phyloP scores from a whole-genome alignment of 2,113 vertebrate genomes.

The Barnardius zonarius region DNA sequence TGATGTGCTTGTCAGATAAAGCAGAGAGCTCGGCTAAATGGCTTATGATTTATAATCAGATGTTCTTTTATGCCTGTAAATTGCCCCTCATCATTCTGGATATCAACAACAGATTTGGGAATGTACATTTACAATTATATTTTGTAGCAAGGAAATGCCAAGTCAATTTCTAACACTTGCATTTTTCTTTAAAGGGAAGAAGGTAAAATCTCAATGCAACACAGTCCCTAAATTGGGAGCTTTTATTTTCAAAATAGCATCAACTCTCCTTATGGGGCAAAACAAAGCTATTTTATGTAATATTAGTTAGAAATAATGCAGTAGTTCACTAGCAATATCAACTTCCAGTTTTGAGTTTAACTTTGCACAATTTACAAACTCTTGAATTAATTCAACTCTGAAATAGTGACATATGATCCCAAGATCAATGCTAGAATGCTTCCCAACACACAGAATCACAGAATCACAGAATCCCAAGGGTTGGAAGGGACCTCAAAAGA shows the following conservation, averaged over 20 bases:
- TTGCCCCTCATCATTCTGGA: neutral
- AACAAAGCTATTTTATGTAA: neutral
- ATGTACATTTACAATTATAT: neutral
- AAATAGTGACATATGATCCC: neutral
- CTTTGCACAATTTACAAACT: neutral
- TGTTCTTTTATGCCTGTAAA: neutral
- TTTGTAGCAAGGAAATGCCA: neutral
- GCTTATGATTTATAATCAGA: conserved; percentile 12
- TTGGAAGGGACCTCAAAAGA: too few species aligned
- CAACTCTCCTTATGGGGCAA: neutral
- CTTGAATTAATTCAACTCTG: neutral
- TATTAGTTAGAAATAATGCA: neutral
- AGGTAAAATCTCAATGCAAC: neutral
- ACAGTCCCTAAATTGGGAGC: neutral
- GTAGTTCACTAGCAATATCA: neutral
- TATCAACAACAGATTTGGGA: neutral
- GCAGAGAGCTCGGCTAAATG: neutral
- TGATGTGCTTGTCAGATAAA: conserved; percentile 2
- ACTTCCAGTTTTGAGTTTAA: neutral
- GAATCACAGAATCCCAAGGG: too few species aligned
- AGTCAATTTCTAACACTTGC: neutral
- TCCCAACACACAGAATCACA: neutral
- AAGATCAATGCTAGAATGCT: neutral
- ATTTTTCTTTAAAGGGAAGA: neutral
- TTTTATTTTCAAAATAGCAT: neutral